phyloP scores from a whole-genome alignment of 1,140 invertebrate genomes.

The Temnothorax longispinosus region DNA sequence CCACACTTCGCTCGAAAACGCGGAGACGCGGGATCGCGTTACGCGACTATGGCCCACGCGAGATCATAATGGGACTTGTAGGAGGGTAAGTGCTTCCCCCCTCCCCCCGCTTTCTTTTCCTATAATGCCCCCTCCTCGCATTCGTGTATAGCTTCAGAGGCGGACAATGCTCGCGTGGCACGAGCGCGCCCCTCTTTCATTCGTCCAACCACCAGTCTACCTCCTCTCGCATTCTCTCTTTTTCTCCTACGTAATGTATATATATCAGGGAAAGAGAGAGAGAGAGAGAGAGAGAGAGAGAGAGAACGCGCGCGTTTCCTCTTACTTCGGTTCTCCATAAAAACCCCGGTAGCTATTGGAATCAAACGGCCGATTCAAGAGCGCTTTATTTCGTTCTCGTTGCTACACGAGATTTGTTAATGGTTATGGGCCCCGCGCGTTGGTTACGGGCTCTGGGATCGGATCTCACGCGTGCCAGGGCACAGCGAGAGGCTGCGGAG shows the following conservation, averaged over 20 bases:
- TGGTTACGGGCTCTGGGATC: constrained; percentile 42
- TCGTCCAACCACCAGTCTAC: constrained; percentile 49
- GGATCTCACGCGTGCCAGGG: constrained; percentile 67
- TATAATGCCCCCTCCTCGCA: constrained; percentile 13
- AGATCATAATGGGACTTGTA: constrained; percentile 63
- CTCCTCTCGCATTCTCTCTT: neutral
- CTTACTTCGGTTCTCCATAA: constrained; percentile 57
- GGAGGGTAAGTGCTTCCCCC: constrained; percentile 48
- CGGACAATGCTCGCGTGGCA: constrained; percentile 65
- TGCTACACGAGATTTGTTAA: constrained; percentile 76
- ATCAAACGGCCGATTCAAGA: constrained; percentile 73
- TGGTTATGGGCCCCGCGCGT: constrained; percentile 70
- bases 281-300: neutral
- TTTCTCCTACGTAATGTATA: neutral
- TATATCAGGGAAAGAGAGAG: neutral
- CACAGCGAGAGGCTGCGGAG: constrained; percentile 42
- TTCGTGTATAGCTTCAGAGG: constrained; percentile 47
- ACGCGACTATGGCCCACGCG: constrained; percentile 41
- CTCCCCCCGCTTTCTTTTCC: neutral
- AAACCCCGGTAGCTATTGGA: constrained; percentile 66
- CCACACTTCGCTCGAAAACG: neutral
- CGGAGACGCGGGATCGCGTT: constrained; percentile 64
- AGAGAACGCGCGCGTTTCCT: neutral
- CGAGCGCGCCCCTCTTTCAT: constrained; percentile 54
- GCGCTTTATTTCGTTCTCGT: constrained; percentile 74